phyloP scores from a whole-genome alignment of 1,140 invertebrate species.

The Drosophila subpulchrella region DNA sequence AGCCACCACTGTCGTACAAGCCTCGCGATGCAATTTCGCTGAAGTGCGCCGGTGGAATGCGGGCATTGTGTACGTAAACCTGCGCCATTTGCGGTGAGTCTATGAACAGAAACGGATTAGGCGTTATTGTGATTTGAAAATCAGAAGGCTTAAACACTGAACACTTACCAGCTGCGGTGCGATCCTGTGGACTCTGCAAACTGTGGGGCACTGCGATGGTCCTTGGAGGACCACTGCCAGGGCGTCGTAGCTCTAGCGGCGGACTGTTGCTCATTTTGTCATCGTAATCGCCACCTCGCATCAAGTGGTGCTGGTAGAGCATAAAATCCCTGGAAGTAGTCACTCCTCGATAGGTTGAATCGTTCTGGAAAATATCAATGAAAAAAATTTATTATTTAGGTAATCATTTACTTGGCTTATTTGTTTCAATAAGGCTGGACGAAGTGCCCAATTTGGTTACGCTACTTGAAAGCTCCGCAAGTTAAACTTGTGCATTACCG shows the following conservation, averaged over 20 bases:
- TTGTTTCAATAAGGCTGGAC: background rate
- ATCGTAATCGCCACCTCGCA: constrained; percentile 84
- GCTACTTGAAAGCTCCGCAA: constrained; percentile 73
- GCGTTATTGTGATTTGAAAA: background rate
- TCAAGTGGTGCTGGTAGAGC: constrained; percentile 90
- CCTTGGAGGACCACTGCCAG: constrained; percentile 83
- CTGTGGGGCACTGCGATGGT: constrained; percentile 85
- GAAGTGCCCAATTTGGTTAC: constrained; percentile 64
- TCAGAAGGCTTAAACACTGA: background rate
- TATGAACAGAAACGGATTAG: constrained; percentile 28
- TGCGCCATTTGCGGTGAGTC: constrained; percentile 90
- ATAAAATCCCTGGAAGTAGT: constrained; percentile 84
- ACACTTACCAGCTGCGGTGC: constrained; percentile 89
- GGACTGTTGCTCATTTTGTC: constrained; percentile 87
- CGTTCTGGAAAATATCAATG: constrained; percentile 86
- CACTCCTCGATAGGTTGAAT: constrained; percentile 85
- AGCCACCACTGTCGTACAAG: constrained; percentile 57
- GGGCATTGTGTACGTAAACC: constrained; percentile 87
- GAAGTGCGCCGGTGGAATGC: constrained; percentile 85
- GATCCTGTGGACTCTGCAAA: constrained; percentile 90
- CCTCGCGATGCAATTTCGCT: constrained; percentile 75
- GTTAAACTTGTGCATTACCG: constrained; percentile 87
- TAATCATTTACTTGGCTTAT: background rate
- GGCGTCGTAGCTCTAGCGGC: constrained; percentile 89
- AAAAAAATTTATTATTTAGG: background rate